Percentiles rank a stretch among this genome's conserved stretches.
These are phyloP conservation scores for Tangachromis dhanisi DNA, from an alignment of 2,113 vertebrate genomes.

Conservation along the genomic window DNA sequence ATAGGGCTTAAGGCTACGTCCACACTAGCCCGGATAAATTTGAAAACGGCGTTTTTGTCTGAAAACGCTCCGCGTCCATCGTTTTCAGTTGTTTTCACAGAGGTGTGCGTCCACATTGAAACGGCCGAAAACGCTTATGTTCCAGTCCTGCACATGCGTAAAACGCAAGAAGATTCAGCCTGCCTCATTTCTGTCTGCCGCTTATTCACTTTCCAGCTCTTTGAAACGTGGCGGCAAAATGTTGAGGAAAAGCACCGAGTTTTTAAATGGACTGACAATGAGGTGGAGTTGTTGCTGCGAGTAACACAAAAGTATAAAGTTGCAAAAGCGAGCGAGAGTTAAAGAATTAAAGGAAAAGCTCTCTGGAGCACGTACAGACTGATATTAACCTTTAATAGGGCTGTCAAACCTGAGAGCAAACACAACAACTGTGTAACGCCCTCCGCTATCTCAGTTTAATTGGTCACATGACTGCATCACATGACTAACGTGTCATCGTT, in stretches of 20 bases:
- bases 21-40: background rate
- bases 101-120: accelerated
- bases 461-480: background rate
- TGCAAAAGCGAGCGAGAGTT: accelerated
- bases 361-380: accelerated
- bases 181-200: accelerated
- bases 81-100: background rate
- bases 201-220: accelerated
- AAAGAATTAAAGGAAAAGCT: background rate
- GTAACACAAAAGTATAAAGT: accelerated
- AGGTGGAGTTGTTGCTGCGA: accelerated
- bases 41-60: accelerated
- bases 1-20: background rate
- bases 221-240: accelerated
- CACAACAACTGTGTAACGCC: background rate
- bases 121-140: accelerated
- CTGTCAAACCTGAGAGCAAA: background rate
- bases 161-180: accelerated
- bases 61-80: accelerated
- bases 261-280: accelerated
- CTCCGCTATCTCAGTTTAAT: background rate
- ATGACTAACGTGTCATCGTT: accelerated
- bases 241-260: accelerated
- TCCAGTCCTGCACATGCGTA: accelerated
- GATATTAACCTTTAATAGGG: background rate